Evolutionary conservation across 2,113 vertebrate species (phyloP).

Genomic region (Trichomycterus rosablanca): DNA sequence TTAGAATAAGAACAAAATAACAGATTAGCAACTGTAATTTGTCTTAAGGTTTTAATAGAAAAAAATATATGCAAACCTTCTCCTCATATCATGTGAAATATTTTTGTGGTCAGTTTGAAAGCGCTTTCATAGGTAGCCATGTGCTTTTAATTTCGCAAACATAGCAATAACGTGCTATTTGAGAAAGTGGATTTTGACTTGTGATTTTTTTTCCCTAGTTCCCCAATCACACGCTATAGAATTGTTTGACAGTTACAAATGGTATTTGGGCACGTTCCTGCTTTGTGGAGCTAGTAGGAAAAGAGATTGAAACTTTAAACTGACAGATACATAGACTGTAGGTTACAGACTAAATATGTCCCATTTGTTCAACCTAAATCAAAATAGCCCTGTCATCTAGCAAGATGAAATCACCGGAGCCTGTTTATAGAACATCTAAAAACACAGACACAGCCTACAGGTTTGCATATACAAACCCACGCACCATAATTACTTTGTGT

Average conservation of each 20-base stretch:
- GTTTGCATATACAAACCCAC: not conserved
- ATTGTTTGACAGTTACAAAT: slow-evolving; percentile 65
- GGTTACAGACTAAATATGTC: slow-evolving; percentile 20
- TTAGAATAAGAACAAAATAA: slow-evolving; percentile 57
- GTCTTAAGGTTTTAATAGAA: slow-evolving; percentile 66
- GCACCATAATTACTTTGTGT: slow-evolving; percentile 1
- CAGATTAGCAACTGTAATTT: slow-evolving; percentile 68
- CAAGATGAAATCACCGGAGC: slow-evolving; percentile 14
- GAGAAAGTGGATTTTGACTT: slow-evolving; percentile 55
- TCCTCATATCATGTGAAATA: slow-evolving; percentile 55
- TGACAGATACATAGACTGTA: slow-evolving; percentile 48
- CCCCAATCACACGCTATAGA: slow-evolving; percentile 29
- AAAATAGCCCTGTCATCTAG: slow-evolving; percentile 24
- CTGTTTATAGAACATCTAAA: too few relatives aligned
- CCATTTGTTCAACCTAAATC: slow-evolving; percentile 18
- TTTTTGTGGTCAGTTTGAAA: slow-evolving; percentile 57
- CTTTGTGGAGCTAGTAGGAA: slow-evolving; percentile 49
- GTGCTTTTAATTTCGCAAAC: slow-evolving; percentile 63
- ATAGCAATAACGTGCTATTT: slow-evolving; percentile 59
- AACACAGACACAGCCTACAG: not conserved
- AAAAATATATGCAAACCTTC: slow-evolving; percentile 53
- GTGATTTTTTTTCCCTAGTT: slow-evolving; percentile 42
- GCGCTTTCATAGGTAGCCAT: slow-evolving; percentile 54
- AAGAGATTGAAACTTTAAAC: slow-evolving; percentile 51
- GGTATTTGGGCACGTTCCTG: slow-evolving; percentile 53